Conservation (phyloP, 2,113 vertebrate genomes). For the Sinosuthora webbiana region DNA sequence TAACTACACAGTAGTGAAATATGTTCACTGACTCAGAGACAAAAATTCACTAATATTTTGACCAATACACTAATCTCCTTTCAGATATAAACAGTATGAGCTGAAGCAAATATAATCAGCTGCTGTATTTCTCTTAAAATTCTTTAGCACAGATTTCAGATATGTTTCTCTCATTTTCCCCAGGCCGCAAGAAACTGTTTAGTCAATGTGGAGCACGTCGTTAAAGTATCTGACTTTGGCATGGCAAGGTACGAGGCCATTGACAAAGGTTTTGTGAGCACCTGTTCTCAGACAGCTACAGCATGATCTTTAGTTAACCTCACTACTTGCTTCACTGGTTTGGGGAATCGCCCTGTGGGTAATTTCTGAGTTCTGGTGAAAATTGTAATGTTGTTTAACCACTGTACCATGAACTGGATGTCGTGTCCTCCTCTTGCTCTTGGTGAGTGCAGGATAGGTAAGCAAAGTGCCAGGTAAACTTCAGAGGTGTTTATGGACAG, state of each 20-base stretch:
- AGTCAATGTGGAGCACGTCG: conserved; percentile 74
- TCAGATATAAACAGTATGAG: background rate
- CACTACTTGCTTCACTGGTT: background rate
- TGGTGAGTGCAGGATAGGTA: background rate
- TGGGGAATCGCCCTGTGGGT: background rate
- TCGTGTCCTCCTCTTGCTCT: accelerated
- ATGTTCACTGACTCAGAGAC: background rate
- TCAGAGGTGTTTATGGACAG: background rate
- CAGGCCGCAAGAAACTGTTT: conserved; percentile 91
- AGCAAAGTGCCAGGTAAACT: background rate
- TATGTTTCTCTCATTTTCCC: background rate
- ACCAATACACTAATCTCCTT: background rate
- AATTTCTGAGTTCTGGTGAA: background rate
- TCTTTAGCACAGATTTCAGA: background rate
- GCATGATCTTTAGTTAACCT: background rate
- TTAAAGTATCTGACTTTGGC: conserved; percentile 89
- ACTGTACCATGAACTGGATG: background rate
- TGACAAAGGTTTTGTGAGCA: background rate
- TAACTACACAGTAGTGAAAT: background rate
- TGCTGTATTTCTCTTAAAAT: background rate
- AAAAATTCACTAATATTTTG: background rate
- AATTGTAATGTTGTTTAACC: background rate
- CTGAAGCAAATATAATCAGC: background rate
- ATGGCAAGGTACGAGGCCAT: conserved; percentile 79
- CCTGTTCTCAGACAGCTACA: background rate